Base-by-base conservation (phyloP, 2,888 invertebrate species). In the Brachynemurus nebulosus region DNA sequence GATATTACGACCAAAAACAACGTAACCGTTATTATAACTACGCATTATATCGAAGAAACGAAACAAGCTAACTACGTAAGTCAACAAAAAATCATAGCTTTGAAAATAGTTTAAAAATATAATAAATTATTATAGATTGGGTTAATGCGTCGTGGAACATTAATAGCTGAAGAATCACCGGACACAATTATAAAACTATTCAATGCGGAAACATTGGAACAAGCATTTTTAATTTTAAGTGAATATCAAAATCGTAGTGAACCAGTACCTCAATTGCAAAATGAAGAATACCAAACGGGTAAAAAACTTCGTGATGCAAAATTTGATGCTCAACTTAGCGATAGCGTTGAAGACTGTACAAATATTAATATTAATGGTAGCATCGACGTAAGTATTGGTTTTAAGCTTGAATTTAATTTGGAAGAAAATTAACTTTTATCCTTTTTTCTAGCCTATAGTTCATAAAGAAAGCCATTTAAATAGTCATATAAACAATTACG, bases 31-130 rank as follows among this genome's bases (percentile, higher is more conserved):
- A 80, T 93, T 46, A 89, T 93, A 45, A 93, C 93, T 1, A 93
- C 93, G 11, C 93, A 93, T 66, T 93, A 93, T 58, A 91, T 93
- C 47, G 93, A 93, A 60, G 93, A 93, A 66, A 84, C 91, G 3
- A 78, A 78, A 56, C 80, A 83, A 59, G 86, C 88, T 3, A 73
- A 84, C 59, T 76, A 72, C 65, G 88, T 88, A 67, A 68, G 66
- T 47, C 27, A 12, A 25, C 8, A 25, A 8, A 33, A n/a, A n/a
- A n/a, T n/a, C n/a, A n/a, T 37, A 37, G n/a, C 7, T 17, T 18
- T n/a, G 5, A 3, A 36, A 9, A n/a, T 14, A n/a, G n/a, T n/a
- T n/a, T n/a, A n/a, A n/a, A n/a, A n/a, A n/a, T n/a, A n/a, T n/a
- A n/a, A n/a, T 25, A 12, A 12, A 38, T 21, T 44, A 27, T 54